Conservation (phyloP, 64 coral and sea anemone genomes). For the Stichodactyla mertensii region DNA sequence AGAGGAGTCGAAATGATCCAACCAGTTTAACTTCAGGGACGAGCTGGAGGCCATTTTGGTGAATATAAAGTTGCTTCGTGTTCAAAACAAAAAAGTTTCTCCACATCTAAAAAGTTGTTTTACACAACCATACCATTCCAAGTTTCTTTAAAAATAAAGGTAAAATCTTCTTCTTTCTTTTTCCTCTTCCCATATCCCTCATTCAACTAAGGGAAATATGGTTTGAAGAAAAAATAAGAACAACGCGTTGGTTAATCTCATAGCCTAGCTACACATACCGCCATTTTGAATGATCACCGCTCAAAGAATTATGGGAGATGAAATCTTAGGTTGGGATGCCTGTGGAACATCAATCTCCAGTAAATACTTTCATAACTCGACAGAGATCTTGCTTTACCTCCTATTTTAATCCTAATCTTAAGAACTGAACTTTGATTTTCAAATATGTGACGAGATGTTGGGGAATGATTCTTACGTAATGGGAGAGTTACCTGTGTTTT, state of each 20-base stretch:
- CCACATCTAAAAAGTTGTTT: conserved; percentile 21
- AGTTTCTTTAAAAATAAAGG: neutral
- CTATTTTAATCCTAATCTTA: too few relatives aligned
- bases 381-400: too few relatives aligned
- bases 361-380: too few relatives aligned
- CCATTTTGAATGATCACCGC: conserved; percentile 9
- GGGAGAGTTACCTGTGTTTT: too few relatives aligned
- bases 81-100: conserved; percentile 32
- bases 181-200: conserved; percentile 14
- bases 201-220: neutral
- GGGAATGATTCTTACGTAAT: too few relatives aligned
- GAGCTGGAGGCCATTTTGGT: conserved; percentile 40
- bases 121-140: neutral
- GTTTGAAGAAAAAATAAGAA: neutral
- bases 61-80: neutral
- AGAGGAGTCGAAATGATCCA: conserved; percentile 83
- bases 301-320: neutral
- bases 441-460: too few relatives aligned
- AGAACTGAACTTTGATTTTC: too few relatives aligned
- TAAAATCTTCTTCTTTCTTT: conserved; percentile 14
- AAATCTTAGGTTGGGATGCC: neutral
- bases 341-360: neutral
- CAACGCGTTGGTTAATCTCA: neutral
- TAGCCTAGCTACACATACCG: neutral
- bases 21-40: conserved; percentile 58